Evolutionary conservation across 2,888 invertebrate species (phyloP), one percentile per base, ranked within the genome.

Genomic region (Tholera decimalis): DNA sequence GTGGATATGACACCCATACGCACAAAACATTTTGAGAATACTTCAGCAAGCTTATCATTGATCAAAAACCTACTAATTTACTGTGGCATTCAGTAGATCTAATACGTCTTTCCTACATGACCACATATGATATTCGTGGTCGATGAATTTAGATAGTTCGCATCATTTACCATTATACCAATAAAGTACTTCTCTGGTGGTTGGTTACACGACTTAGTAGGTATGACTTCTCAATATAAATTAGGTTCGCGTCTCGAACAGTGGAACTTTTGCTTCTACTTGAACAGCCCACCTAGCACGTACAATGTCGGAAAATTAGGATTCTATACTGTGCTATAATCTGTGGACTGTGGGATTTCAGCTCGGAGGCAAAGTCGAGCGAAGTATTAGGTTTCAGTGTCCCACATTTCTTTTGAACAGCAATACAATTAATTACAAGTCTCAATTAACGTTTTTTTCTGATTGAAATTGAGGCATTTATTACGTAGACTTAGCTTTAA

Each of bases 241-340:
- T 22, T 26, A 43, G n/a, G n/a, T n/a, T 20, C 13, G 7, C 4
- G 13, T 7, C n/a, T 11, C 7, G 2, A 1, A n/a, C 2, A 20
- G 24, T 30, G 41, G n/a, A n/a, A 28, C 24, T 75, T 37, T 43
- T 44, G 39, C 9, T 13, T 2, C 7, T 7, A 26, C 15, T 33
- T 4, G 3, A 11, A 2, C n/a, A 13, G n/a, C 33, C 28, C 4
- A 2, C 6, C 2, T 4, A 4, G 30, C 62, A 28, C 71, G 57
- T 50, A 50, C 54, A 37, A 41, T 43, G 59, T 39, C n/a, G 41
- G 46, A 8, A 46, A 54, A 72, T 65, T 65, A 58, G 49, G 53
- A 60, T 73, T 60, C 20, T 57, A 60, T 72, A 50, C 35, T 57
- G 33, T 53, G 44, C 22, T 60, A 22, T 72, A 60, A 77, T 77